Base-by-base conservation (phyloP, 2,888 invertebrate genomes). In the Xylota sylvarum region DNA sequence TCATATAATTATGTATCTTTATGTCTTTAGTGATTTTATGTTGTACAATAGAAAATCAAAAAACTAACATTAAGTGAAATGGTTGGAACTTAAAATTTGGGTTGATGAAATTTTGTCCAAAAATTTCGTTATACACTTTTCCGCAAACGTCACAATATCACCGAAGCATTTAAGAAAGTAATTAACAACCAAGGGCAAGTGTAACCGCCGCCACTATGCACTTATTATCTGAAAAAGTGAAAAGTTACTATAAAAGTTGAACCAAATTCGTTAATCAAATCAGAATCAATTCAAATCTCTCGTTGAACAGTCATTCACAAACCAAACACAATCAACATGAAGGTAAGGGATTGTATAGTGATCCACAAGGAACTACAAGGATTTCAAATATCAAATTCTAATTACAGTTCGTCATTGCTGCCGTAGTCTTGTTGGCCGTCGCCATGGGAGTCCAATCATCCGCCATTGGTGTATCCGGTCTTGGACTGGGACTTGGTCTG, bases 391-490 rank as follows among this genome's bases (percentile, higher is more conserved):
- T 48, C 17, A n/a, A 27, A 64, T 14, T 2, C 9, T 52, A 60
- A 37, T 65, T 88, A 3, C 77, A 92, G 91, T 91, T 90, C 90
- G 89, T 89, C 85, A 84, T 88, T 72, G 88, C 90, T 73, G 90
- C 89, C 73, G 88, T 89, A 88, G 88, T 91, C 88, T 89, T 90
- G 81, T 89, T 92, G 90, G 92, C 91, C 77, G 89, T 92, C 46
- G 90, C 91, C 89, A 88, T 91, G 89, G 90, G 90, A 76, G 91
- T 89, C 23, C 90, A 92, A 89, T 90, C 91, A 5, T 91, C 91
- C 3, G 78, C 91, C 76, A 89, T 91, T 67, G 90, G 91, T 48
- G 37, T 62, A 52, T 69, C 78, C 14, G 52, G 60, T 10, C n/a
- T 62, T 23, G 73, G 73, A 37, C 56, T 70, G 43, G 70, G 56